Evolutionary conservation across 1,140 invertebrate species (phyloP).

Genomic region (Drosophila seguyi): DNA sequence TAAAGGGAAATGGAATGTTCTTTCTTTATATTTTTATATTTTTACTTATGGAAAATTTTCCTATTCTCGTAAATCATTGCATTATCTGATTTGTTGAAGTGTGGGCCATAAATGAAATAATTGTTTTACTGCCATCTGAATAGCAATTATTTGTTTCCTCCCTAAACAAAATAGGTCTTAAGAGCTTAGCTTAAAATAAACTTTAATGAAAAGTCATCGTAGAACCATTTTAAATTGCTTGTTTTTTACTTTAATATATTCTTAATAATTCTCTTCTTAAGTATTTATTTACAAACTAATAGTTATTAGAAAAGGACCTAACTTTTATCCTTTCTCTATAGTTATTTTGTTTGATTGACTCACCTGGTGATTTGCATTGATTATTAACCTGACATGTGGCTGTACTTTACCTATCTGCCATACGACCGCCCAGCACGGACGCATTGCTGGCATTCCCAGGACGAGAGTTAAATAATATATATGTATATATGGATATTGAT

Average conservation of each 20-base stretch:
- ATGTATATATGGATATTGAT: constrained; percentile 31
- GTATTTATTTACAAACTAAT: neutral
- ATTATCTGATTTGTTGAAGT: constrained; percentile 22
- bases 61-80: neutral
- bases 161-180: neutral
- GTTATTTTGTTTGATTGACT: constrained; percentile 26
- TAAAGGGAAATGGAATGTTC: neutral
- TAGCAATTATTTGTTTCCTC: constrained; percentile 2
- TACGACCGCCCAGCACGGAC: constrained; percentile 17
- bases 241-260: neutral
- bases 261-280: neutral
- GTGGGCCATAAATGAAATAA: constrained; percentile 13
- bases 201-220: too few relatives aligned
- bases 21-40: neutral
- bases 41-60: neutral
- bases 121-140: constrained; percentile 11
- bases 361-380: constrained; percentile 43
- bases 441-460: constrained; percentile 54
- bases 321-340: neutral
- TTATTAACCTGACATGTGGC: constrained; percentile 42
- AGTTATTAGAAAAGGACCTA: neutral
- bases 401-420: neutral
- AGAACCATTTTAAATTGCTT: neutral
- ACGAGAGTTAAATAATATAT: constrained; percentile 52
- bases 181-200: neutral